Percentiles rank a stretch among this genome's conserved stretches.
Evolutionary conservation across 2,888 invertebrate genomes (phyloP).

Genomic region (Desoria tigrina): DNA sequence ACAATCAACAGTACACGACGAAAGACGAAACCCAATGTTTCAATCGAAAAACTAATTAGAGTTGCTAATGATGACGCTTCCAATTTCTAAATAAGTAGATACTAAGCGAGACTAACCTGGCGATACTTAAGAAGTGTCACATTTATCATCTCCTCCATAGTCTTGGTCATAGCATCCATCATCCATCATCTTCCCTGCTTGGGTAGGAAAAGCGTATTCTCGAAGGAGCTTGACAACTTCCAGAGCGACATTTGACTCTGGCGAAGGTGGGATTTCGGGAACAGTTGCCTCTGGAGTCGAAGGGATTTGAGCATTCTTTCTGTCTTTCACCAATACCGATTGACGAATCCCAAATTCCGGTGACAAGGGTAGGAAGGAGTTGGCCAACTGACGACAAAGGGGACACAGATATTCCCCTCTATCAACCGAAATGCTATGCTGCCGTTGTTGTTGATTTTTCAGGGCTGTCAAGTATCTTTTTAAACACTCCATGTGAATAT

Average conservation of each 20-base stretch:
- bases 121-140: slow-evolving; percentile 79
- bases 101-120: slow-evolving; percentile 57
- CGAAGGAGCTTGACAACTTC: slow-evolving; percentile 51
- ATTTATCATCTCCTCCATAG: slow-evolving; percentile 92
- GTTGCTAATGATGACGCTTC: too few relatives aligned
- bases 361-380: slow-evolving; percentile 74
- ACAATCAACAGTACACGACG: too few relatives aligned
- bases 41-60: too few relatives aligned
- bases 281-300: slow-evolving; percentile 50
- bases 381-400: slow-evolving; percentile 81
- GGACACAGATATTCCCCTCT: slow-evolving; percentile 35
- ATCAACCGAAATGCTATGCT: slow-evolving; percentile 71
- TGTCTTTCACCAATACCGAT: slow-evolving; percentile 51
- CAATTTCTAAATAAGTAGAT: background rate
- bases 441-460: slow-evolving; percentile 73
- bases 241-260: slow-evolving; percentile 51
- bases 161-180: slow-evolving; percentile 86
- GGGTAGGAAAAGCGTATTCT: slow-evolving; percentile 53
- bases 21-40: too few relatives aligned
- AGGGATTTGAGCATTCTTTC: slow-evolving; percentile 43
- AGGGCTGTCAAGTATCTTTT: slow-evolving; percentile 86
- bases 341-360: slow-evolving; percentile 53
- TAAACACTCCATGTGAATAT: slow-evolving; percentile 92
- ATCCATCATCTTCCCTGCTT: slow-evolving; percentile 62
- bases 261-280: slow-evolving; percentile 50